Evolutionary conservation across 1,140 invertebrate species (phyloP), one percentile per base, ranked within the genome.

Genomic region (Drosophila azteca): DNA sequence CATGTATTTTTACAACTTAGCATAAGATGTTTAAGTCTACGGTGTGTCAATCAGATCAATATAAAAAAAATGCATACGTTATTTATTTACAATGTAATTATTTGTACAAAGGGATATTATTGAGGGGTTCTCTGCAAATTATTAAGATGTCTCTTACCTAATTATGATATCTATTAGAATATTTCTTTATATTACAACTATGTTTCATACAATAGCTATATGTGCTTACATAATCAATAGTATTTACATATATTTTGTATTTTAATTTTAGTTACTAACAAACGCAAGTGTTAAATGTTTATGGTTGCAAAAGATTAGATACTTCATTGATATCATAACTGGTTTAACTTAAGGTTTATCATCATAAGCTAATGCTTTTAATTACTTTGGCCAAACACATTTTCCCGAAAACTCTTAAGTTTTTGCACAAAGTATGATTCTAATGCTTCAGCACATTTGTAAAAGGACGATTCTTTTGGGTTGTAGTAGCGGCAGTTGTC

Each of bases 401-500:
- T 96, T 92, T 97, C 96, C 85, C 96, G 94, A 90, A 97, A 94
- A 92, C 94, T 94, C 93, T 96, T 96, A 57, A 97, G 96, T 93
- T 97, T 97, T 92, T 96, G 96, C 87, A 98, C 97, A 94, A 99
- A 99, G 91, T 96, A 99, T n/a, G 95, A 95, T 93, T 99, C 98
- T 39, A 99, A 93, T 26, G 96, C 95, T 92, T 99, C 97, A 5
- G 98, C 98, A 93, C 97, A 98, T 80, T 97, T 97, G 92, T 96
- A 98, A 92, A 99, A 98, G 49, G 97, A 96, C 15, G 97, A 98
- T 91, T 98, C 97, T 88, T 96, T 96, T 31, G 97, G 96, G 93
- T 99, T 99, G 92, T 98, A 99, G 82, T 98, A 98, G 58, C 98
- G 95, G 94, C 98, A 99, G 92, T 99, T 99, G 92, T 99, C 98